Conservation (phyloP, 2,888 invertebrate genomes). For the Amiota communis region DNA sequence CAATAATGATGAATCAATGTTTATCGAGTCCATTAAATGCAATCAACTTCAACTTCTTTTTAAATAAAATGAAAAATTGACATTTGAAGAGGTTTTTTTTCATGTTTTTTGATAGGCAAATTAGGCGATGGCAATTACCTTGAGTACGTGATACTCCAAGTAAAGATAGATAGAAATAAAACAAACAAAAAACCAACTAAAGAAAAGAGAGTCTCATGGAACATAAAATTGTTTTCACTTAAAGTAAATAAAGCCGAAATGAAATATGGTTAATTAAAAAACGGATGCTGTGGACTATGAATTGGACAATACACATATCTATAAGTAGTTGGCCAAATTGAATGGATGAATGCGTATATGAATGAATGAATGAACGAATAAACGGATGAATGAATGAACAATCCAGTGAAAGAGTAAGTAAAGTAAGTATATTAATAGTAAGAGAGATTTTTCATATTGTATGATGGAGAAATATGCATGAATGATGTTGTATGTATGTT, state of each 20-base stretch:
- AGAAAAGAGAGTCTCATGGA: background rate
- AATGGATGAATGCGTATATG: background rate
- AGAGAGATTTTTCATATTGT: too few relatives aligned
- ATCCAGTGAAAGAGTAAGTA: background rate
- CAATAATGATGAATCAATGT: too few relatives aligned
- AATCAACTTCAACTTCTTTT: too few relatives aligned
- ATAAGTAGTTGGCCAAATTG: background rate
- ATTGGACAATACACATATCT: background rate
- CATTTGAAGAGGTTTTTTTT: too few relatives aligned
- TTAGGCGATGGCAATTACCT: too few relatives aligned
- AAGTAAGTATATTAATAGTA: too few relatives aligned
- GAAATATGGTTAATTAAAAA: conserved; percentile 2
- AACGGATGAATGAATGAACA: background rate
- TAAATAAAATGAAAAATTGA: too few relatives aligned
- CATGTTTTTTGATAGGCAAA: too few relatives aligned
- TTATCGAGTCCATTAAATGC: too few relatives aligned
- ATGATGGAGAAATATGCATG: background rate
- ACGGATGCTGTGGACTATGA: conserved; percentile 11
- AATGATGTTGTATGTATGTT: background rate
- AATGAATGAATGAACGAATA: background rate
- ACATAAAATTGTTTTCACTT: too few relatives aligned
- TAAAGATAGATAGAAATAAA: background rate
- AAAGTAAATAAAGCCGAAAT: background rate
- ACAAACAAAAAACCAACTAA: background rate
- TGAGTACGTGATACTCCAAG: too few relatives aligned